Evolutionary conservation across 2,797 vertebrate species (phyloP), one percentile per base, ranked within the genome.

Genomic region (Trachurus trachurus): DNA sequence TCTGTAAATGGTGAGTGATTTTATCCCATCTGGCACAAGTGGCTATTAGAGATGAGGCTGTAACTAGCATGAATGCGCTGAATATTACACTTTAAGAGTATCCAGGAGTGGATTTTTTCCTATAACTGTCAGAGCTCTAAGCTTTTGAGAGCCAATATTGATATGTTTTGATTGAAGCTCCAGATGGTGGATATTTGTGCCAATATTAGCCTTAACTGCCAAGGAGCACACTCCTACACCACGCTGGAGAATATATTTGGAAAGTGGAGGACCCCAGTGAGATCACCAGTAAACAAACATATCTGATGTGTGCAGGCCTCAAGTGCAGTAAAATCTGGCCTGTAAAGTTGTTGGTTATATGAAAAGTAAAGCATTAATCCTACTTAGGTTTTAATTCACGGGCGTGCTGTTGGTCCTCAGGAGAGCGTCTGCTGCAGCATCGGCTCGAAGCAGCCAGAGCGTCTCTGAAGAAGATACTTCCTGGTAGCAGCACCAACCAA

Each of bases 341-440:
- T 31, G n/a, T 54, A 50, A 9, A 45, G 21, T 61, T 71, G 50
- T 61, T 61, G 19, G n/a, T 29, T 40, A 17, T 44, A 29, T 16
- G 12, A 66, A 52, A 2, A 34, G 37, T 34, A 15, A 67, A 44
- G 8, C 22, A 10, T 15, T 4, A 40, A 57, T 26, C 39, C 4
- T 37, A 4, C 49, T 60, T 17, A 34, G n/a, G 11, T 6, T 40
- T 67, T 44, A 45, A 61, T 60, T 31, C 31, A 2, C 13, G n/a
- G 8, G 6, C 69, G 59, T 58, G 45, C 19, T 62, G 34, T 59
- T 57, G 56, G 21, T 79, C 66, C 54, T 61, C 87, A 95, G 93
- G 90, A 79, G 85, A 93, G 10, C 1, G 2, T 69, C 80, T 87
- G 22, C 73, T 71, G 72, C 72, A 80, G 76, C 90, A 94, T 70